phyloP scores from a whole-genome alignment of 1,140 invertebrate species.

The Bombus haemorrhoidalis region DNA sequence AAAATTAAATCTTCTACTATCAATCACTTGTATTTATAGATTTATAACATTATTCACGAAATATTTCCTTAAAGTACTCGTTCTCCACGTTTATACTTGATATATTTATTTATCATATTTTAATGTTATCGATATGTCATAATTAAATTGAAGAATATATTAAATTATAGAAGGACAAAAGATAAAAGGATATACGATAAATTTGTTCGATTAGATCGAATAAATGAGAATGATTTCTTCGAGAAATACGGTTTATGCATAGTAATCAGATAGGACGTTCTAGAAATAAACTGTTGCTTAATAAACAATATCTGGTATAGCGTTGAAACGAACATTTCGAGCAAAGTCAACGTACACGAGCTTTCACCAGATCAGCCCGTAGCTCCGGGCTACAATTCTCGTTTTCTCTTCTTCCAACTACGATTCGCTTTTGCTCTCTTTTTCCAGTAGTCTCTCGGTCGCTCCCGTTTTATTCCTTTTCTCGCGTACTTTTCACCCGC shows the following conservation, averaged over 20 bases:
- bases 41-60: not conserved
- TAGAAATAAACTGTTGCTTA: constrained; percentile 33
- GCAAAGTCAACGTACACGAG: constrained; percentile 47
- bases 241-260: not conserved
- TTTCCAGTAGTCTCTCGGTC: constrained; percentile 14
- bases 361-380: constrained; percentile 59
- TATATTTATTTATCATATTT: not conserved
- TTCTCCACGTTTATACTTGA: not conserved
- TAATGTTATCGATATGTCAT: not conserved
- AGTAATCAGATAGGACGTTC: not conserved
- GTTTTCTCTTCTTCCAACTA: constrained; percentile 47
- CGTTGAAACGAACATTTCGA: constrained; percentile 43
- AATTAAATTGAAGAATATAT: too few relatives aligned
- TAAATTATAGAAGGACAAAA: not conserved
- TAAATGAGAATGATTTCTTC: not conserved
- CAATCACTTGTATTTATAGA: not conserved
- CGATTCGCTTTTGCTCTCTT: constrained; percentile 44
- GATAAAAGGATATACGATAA: not conserved
- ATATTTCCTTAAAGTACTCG: not conserved
- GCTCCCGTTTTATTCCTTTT: constrained; percentile 13
- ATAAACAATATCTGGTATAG: constrained; percentile 45
- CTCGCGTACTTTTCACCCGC: constrained; percentile 31
- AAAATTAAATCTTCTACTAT: not conserved
- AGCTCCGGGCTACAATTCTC: constrained; percentile 47
- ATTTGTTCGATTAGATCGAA: not conserved